Conservation (phyloP, 2,888 invertebrate species). For the Mycalesis mineus region DNA sequence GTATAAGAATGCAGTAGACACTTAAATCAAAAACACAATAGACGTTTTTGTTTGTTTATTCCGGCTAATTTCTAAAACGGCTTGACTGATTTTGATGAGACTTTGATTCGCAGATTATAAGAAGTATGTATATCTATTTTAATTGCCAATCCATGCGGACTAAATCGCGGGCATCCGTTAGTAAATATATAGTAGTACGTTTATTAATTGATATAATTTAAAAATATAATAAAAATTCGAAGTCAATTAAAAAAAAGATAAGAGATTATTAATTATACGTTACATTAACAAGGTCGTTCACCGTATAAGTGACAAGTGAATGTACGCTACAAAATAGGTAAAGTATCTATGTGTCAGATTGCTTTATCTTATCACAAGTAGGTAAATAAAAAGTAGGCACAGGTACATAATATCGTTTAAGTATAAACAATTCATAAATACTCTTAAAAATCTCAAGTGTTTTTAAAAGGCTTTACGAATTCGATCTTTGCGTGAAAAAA, state of each 20-base stretch:
- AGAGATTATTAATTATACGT: conserved; percentile 5
- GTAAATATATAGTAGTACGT: too few species aligned
- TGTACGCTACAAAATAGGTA: not conserved
- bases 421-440: conserved; percentile 8
- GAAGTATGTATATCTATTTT: too few species aligned
- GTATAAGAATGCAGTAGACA: too few species aligned
- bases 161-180: too few species aligned
- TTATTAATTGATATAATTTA: too few species aligned
- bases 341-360: not conserved
- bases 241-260: not conserved
- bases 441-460: not conserved
- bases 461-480: not conserved
- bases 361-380: conserved; percentile 5
- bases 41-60: too few species aligned
- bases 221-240: not conserved
- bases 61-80: too few species aligned
- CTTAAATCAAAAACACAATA: too few species aligned
- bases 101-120: too few species aligned
- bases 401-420: conserved; percentile 4
- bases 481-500: not conserved
- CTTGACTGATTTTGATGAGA: too few species aligned
- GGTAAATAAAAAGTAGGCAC: conserved; percentile 12
- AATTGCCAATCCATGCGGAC: too few species aligned
- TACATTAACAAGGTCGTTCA: conserved; percentile 21
- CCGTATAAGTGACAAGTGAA: conserved; percentile 16